A percentile compares a stretch with the other conserved stretches of the same genome.
Conservation (phyloP, 2,888 invertebrate species). For the Torymus tubicola region DNA sequence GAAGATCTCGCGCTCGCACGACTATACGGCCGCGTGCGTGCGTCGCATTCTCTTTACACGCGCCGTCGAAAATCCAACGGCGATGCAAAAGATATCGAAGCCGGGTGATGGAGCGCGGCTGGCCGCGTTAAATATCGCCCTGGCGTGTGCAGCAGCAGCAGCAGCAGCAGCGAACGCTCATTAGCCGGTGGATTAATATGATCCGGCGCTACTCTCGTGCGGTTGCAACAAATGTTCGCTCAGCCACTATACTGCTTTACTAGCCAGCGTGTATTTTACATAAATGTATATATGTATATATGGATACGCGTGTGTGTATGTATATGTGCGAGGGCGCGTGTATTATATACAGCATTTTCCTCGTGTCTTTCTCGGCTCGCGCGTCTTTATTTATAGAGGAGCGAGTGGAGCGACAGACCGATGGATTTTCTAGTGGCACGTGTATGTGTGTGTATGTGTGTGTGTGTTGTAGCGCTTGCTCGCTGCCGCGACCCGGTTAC, state of each 20-base stretch:
- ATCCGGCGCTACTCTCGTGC: conserved; percentile 63
- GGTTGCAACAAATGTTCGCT: conserved; percentile 64
- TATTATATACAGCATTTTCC: not conserved
- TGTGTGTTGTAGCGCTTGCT: not conserved
- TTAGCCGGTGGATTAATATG: conserved; percentile 74
- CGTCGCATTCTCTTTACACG: not conserved
- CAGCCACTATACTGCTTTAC: not conserved
- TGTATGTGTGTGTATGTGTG: not conserved
- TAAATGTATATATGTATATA: not conserved
- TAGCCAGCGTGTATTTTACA: too few species aligned
- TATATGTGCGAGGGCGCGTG: conserved; percentile 1
- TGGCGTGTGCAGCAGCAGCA: not conserved
- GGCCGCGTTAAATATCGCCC: conserved; percentile 72
- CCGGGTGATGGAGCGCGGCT: conserved; percentile 67
- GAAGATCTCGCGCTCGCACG: not conserved
- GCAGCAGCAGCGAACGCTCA: conserved; percentile 63
- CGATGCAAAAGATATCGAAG: conserved; percentile 64
- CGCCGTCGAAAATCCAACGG: not conserved
- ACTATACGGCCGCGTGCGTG: not conserved
- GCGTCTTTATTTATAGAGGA: conserved; percentile 53
- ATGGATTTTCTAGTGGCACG: conserved; percentile 4
- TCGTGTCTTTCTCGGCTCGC: conserved; percentile 18
- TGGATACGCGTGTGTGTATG: not conserved
- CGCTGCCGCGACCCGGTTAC: conserved; percentile 53
- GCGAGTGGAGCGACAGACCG: not conserved